Evolutionary conservation across 2,888 invertebrate species (phyloP), one percentile per base, ranked within the genome.

Genomic region (Melieria omissa): DNA sequence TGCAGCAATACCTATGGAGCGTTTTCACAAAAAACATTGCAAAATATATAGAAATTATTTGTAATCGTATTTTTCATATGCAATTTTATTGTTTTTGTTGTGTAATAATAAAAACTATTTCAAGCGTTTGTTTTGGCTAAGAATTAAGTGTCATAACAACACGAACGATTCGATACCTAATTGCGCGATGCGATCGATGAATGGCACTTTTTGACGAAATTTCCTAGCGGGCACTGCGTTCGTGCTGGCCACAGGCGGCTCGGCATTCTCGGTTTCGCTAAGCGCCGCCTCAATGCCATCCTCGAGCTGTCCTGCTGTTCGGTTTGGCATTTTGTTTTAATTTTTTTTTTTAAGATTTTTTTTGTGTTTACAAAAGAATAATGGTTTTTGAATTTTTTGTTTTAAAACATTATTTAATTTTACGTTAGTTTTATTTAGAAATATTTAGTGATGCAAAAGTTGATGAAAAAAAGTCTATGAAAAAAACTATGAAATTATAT

Each of bases 161-260:
- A 29, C 29, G 29, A 29, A 29, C 3, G 29, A 29, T 29, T 29
- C 29, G 80, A 80, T 85, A 85, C 85, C 86, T 86, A 85, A 82
- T 82, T 85, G 81, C 79, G 84, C 82, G 78, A 85, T 83, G 76
- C 85, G 83, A 78, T 84, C 85, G 83, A 86, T 83, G 80, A 84
- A 81, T 65, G 85, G 85, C 78, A 81, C 83, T 79, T 84, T 85
- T 78, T 83, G 86, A 79, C 85, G 85, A 74, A 84, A 84, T 78
- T 82, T 84, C 75, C 78, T 78, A 75, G 75, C 72, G 76, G 81
- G 77, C 73, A 80, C 75, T 9, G 63, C 62, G 42, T 69, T 54
- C 55, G 60, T 64, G 8, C 16, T 73, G 67, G 55, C 49, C 75
- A 42, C 49, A 63, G 47, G 45, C 46, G 14, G 46, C 74, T 77